Evolutionary conservation across 1,140 invertebrate genomes (phyloP).

Genomic region (Rhizoglyphus robini): DNA sequence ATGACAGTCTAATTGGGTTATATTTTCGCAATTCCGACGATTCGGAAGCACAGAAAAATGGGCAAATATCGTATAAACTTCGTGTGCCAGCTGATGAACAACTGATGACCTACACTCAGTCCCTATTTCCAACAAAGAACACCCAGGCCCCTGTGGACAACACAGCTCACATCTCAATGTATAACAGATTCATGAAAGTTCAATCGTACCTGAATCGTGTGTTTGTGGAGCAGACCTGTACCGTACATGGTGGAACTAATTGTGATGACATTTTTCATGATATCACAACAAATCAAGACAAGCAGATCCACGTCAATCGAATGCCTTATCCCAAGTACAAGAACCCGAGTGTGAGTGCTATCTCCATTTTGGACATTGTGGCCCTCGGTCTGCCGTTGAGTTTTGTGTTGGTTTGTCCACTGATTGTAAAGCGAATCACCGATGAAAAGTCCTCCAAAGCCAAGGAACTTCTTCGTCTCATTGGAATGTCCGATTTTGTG

Average conservation of each 20-base stretch:
- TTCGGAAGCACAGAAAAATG: neutral
- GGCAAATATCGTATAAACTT: too few species aligned
- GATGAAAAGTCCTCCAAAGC: slow-evolving; percentile 15
- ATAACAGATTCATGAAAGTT: neutral
- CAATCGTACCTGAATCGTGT: neutral
- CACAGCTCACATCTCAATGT: too few species aligned
- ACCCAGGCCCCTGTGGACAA: neutral
- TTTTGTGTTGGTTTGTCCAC: neutral
- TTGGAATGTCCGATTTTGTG: slow-evolving; percentile 19
- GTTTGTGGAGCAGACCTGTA: neutral
- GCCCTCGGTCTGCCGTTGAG: slow-evolving; percentile 1
- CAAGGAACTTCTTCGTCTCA: slow-evolving; percentile 17
- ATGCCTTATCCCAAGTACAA: slow-evolving; percentile 4
- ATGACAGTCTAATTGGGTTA: slow-evolving; percentile 5
- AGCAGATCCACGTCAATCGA: neutral
- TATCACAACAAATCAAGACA: too few species aligned
- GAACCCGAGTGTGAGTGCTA: neutral
- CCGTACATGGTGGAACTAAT: neutral
- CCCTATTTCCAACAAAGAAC: neutral
- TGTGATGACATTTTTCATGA: too few species aligned
- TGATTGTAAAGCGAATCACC: slow-evolving; percentile 17
- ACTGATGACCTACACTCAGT: too few species aligned
- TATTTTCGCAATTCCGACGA: slow-evolving; percentile 1
- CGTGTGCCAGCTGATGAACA: too few species aligned
- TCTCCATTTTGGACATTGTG: too few species aligned